Evolutionary conservation across 2,888 invertebrate genomes (phyloP).

Genomic region (Darwinula stevensoni): DNA sequence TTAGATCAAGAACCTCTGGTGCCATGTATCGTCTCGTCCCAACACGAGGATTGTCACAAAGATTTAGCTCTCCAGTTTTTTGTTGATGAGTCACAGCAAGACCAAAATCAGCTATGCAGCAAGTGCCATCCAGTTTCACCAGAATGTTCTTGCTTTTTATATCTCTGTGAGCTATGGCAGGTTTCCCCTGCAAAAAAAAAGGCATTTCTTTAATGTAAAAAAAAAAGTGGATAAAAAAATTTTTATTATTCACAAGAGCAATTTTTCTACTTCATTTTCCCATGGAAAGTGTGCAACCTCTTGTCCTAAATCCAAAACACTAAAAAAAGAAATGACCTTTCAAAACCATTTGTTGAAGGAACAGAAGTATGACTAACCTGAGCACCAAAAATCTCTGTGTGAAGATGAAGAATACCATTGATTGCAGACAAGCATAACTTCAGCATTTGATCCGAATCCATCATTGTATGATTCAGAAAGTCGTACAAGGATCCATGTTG

Average conservation of each 20-base stretch:
- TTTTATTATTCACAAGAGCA: too few relatives aligned
- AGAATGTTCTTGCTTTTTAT: conserved; percentile 91
- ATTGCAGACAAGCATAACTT: conserved; percentile 73
- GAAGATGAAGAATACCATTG: conserved; percentile 80
- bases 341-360: too few relatives aligned
- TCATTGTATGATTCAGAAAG: conserved; percentile 52
- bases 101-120: conserved; percentile 90
- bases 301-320: too few relatives aligned
- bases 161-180: conserved; percentile 94
- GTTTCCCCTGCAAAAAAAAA: too few relatives aligned
- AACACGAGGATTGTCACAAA: conserved; percentile 31
- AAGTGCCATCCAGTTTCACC: conserved; percentile 73
- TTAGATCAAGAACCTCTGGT: conserved; percentile 44
- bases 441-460: conserved; percentile 55
- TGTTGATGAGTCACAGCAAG: conserved; percentile 80
- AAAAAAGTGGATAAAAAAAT: too few relatives aligned
- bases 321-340: too few relatives aligned
- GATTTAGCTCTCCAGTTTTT: conserved; percentile 35
- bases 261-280: too few relatives aligned
- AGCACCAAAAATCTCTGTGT: conserved; percentile 91
- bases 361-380: too few relatives aligned
- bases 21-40: conserved; percentile 76
- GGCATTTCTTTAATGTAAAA: too few relatives aligned
- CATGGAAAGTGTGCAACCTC: too few relatives aligned
- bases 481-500: conserved; percentile 92